Evolutionary conservation across 2,113 vertebrate species (phyloP).

Genomic region (Asarcornis scutulata): DNA sequence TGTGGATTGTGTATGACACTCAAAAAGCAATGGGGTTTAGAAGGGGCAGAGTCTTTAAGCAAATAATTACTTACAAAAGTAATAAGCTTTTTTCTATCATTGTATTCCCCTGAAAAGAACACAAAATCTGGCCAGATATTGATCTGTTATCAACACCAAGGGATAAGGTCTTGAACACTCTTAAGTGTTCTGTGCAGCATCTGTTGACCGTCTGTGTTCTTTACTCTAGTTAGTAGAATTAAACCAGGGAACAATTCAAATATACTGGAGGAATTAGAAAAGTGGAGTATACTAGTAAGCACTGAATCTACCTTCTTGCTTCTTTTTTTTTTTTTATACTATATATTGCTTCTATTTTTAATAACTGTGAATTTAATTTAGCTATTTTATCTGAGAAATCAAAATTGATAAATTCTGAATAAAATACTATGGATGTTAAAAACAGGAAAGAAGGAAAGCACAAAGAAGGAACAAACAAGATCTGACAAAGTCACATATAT

Average conservation of each 20-base stretch:
- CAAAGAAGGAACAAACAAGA: background rate
- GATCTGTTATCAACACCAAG: background rate
- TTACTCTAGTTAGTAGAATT: slow-evolving; percentile 8
- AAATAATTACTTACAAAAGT: slow-evolving; percentile 46
- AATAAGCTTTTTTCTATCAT: background rate
- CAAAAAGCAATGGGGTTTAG: background rate
- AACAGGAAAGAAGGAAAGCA: background rate
- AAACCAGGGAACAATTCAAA: background rate
- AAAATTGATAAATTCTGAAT: background rate
- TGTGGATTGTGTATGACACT: background rate
- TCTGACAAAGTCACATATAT: slow-evolving; percentile 5
- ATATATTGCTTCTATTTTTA: background rate
- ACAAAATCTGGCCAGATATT: background rate
- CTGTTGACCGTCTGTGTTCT: background rate
- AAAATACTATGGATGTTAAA: background rate
- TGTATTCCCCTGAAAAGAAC: background rate
- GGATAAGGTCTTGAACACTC: background rate
- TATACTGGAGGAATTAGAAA: background rate
- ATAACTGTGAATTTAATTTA: background rate
- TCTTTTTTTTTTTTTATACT: background rate
- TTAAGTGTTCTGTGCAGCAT: background rate
- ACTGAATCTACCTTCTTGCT: background rate
- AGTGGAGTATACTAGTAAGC: background rate
- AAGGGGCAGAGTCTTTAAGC: background rate
- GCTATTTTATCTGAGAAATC: background rate